Conservation (phyloP, 37 sponge, comb jelly and placozoan genomes). For the Chondrilla cf. caribensis region DNA sequence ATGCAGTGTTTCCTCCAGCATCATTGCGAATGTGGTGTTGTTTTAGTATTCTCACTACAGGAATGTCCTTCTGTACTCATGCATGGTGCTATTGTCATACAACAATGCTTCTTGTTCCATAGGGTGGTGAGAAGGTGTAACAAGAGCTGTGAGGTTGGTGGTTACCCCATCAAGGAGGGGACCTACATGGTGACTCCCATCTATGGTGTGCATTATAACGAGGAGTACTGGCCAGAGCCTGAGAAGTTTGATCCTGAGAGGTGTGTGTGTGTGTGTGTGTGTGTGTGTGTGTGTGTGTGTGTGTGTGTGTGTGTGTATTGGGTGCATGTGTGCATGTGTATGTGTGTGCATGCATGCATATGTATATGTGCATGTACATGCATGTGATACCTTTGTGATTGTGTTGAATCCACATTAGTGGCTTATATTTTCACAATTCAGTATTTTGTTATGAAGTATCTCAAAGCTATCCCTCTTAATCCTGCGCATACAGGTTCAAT, state of each 20-base stretch:
- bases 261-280: not conserved
- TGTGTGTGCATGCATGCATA: not conserved
- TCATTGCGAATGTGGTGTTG: too few relatives aligned
- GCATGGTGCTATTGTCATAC: too few relatives aligned
- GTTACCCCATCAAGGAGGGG: not conserved
- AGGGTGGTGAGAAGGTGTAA: not conserved
- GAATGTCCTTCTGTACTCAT: too few relatives aligned
- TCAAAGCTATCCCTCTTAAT: not conserved
- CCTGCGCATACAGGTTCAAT: not conserved
- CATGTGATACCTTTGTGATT: too few relatives aligned
- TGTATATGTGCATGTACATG: too few relatives aligned
- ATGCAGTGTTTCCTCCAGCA: too few relatives aligned
- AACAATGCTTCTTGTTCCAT: not conserved
- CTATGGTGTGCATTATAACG: not conserved
- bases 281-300: not conserved
- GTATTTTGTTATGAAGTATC: too few relatives aligned
- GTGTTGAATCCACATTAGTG: too few relatives aligned
- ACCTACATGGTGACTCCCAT: not conserved
- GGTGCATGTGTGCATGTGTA: not conserved
- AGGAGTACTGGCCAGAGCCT: constrained; percentile 2
- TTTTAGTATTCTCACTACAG: too few relatives aligned
- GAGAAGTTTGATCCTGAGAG: constrained; percentile 1
- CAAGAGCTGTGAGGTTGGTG: not conserved
- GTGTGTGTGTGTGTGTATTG: too few relatives aligned
- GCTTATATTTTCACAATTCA: too few relatives aligned